phyloP scores from a whole-genome alignment of 2,113 vertebrate species.

The Notechis scutatus region DNA sequence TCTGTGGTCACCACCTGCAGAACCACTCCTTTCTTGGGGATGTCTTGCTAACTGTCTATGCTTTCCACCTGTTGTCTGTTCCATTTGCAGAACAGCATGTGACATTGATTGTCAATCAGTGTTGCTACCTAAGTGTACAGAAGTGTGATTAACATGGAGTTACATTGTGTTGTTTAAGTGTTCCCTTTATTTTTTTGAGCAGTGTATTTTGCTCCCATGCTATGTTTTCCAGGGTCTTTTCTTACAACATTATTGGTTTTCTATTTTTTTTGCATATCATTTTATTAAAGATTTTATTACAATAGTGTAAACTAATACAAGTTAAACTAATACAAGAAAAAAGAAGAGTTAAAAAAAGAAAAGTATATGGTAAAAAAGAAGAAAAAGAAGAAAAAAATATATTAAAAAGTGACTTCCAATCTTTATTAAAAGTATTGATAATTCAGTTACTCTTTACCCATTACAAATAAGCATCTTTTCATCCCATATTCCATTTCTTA shows the following conservation, averaged over 20 bases:
- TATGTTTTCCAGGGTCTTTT: neutral
- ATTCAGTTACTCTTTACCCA: neutral
- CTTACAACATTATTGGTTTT: neutral
- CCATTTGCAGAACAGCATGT: too few relatives aligned
- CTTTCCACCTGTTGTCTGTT: too few relatives aligned
- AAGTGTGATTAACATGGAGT: too few relatives aligned
- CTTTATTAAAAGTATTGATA: neutral
- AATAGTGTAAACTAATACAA: neutral
- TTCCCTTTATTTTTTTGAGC: too few relatives aligned
- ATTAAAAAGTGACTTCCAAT: neutral
- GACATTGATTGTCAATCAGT: too few relatives aligned
- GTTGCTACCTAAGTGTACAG: too few relatives aligned
- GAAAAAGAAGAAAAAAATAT: neutral
- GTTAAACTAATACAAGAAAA: neutral
- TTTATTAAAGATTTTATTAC: neutral
- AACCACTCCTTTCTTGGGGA: too few relatives aligned
- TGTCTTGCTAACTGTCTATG: too few relatives aligned
- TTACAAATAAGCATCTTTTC: neutral
- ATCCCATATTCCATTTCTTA: neutral
- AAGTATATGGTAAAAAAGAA: neutral
- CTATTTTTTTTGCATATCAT: neutral
- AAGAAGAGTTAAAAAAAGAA: neutral
- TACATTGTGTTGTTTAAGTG: too few relatives aligned
- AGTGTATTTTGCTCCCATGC: neutral
- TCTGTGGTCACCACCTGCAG: too few relatives aligned